Percentiles rank a stretch among this genome's conserved stretches.
Conservation (phyloP, 1,140 invertebrate genomes). For the Oryctes rhinoceros region DNA sequence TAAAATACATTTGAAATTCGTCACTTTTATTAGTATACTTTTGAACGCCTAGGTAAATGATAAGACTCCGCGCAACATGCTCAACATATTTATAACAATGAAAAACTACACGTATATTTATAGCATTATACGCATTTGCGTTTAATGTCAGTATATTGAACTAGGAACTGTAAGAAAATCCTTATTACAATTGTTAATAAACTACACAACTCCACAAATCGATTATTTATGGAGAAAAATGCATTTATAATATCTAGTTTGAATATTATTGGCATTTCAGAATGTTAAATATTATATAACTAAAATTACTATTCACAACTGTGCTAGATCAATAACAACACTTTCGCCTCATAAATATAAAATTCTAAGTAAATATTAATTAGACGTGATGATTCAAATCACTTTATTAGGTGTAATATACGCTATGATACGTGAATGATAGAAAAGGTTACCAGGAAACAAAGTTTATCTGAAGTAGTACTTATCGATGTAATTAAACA, state of each 20-base stretch:
- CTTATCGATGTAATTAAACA: too few species aligned
- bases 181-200: conserved; percentile 19
- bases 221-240: conserved; percentile 14
- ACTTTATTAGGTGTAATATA: background rate
- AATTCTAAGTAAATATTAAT: conserved; percentile 7
- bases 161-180: conserved; percentile 16
- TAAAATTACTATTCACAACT: background rate
- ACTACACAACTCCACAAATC: background rate
- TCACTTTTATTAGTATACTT: too few species aligned
- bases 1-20: too few species aligned
- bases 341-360: background rate
- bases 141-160: conserved; percentile 20
- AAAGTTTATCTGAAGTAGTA: too few species aligned
- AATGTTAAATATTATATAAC: conserved; percentile 25
- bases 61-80: background rate
- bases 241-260: conserved; percentile 30
- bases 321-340: background rate
- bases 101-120: background rate
- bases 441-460: too few species aligned
- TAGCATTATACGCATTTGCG: background rate
- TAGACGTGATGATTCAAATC: conserved; percentile 7
- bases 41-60: background rate
- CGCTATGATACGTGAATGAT: too few species aligned
- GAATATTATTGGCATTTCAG: conserved; percentile 18
- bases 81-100: background rate